These are phyloP conservation scores for Drosophila burlai DNA, from an alignment of 1,140 invertebrate species.

Conservation along the genomic window DNA sequence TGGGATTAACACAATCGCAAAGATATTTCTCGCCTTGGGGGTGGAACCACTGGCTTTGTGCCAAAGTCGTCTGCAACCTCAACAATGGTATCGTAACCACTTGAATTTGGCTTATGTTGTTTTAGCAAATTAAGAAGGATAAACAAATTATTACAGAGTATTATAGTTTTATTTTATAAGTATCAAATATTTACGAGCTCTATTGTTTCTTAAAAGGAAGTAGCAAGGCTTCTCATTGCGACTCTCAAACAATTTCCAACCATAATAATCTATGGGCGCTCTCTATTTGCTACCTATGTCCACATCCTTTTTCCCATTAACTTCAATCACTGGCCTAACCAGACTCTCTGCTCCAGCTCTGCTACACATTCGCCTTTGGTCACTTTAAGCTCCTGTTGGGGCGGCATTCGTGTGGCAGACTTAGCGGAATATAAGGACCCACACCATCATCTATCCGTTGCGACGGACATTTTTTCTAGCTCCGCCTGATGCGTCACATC, in stretches of 20 bases:
- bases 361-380: slow-evolving; percentile 13
- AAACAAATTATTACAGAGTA: not conserved
- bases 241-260: not conserved
- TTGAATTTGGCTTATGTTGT: not conserved
- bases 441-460: slow-evolving; percentile 29
- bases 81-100: not conserved
- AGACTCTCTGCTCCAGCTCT: slow-evolving; percentile 2
- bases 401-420: slow-evolving; percentile 28
- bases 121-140: not conserved
- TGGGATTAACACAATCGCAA: not conserved
- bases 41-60: not conserved
- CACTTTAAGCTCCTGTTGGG: slow-evolving; percentile 28
- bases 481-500: slow-evolving; percentile 45
- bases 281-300: too few species aligned
- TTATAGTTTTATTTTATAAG: too few species aligned
- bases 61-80: not conserved
- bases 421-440: slow-evolving; percentile 11
- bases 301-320: slow-evolving; percentile 1
- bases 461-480: slow-evolving; percentile 24
- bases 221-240: not conserved
- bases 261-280: not conserved
- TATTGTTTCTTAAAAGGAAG: not conserved
- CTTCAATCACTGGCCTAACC: slow-evolving; percentile 12
- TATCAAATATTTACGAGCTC: not conserved
- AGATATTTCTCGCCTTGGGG: not conserved